Conservation (phyloP, 2,113 vertebrate genomes). For the Silurus asotus region DNA sequence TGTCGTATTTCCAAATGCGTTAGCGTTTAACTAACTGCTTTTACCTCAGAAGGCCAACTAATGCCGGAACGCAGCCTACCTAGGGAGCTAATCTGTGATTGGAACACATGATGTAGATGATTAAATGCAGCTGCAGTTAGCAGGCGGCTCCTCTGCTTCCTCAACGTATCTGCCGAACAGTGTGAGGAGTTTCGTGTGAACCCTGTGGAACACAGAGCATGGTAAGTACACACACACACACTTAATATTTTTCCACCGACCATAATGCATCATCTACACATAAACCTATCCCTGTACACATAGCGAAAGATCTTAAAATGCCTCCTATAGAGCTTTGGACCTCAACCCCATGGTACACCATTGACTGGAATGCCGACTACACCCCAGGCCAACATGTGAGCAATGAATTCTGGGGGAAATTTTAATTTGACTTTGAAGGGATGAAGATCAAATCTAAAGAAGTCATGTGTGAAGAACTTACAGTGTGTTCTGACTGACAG, state of each 20-base stretch:
- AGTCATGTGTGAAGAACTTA: too few relatives aligned
- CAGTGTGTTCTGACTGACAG: too few relatives aligned
- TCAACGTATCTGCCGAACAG: slow-evolving; percentile 77
- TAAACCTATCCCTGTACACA: not conserved
- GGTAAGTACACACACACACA: slow-evolving; percentile 25
- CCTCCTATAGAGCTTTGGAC: too few relatives aligned
- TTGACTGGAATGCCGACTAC: too few relatives aligned
- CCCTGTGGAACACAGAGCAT: slow-evolving; percentile 64
- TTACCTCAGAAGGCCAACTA: not conserved
- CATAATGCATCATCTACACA: not conserved
- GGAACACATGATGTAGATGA: not conserved
- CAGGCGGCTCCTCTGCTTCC: slow-evolving; percentile 70
- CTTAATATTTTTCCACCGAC: too few relatives aligned
- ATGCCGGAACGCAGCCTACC: not conserved
- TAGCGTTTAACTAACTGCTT: not conserved
- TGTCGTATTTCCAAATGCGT: not conserved
- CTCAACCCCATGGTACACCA: too few relatives aligned
- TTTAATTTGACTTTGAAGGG: too few relatives aligned
- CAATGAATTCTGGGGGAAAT: too few relatives aligned
- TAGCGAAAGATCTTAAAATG: too few relatives aligned
- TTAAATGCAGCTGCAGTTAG: slow-evolving; percentile 76
- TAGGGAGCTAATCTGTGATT: not conserved
- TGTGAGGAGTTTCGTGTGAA: slow-evolving; percentile 78
- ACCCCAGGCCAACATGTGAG: too few relatives aligned
- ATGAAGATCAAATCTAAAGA: too few relatives aligned